Base-by-base conservation (phyloP, 2,113 vertebrate species). In the Chitala chitala region DNA sequence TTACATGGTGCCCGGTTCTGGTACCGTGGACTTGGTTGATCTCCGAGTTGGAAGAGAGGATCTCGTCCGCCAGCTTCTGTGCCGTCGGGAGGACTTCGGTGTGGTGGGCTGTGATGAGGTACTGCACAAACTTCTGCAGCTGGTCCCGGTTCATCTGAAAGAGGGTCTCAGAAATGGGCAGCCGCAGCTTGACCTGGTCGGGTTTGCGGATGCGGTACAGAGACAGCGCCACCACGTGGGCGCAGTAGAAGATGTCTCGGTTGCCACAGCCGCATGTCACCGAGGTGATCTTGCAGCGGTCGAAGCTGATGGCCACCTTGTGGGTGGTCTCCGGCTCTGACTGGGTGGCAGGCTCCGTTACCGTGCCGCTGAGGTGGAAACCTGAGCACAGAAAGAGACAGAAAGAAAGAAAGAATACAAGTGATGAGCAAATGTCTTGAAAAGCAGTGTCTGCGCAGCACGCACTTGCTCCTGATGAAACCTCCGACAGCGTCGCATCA, bases 131-230 rank as follows among this genome's bases (percentile, higher is more conserved):
- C 89, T 99, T 99, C 90, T 99, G 97, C 79, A 99, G 92, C 89
- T 99, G 97, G 86, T 99, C 97, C 78, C 97, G 89, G 89, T 98
- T 99, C 96, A 99, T 98, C 90, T 99, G 97, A 88, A 98, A 99
- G 87, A 99, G 90, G 69, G 97, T 99, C 89, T 99, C 97, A 75
- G 97, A 98, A 87, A 99, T 99, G 83, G 97, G 96, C 90, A 99
- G 89, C 89, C 97, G 92, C 73, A 98, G 89, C 90, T 98, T 98
- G 82, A 99, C 96, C 91, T 96, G 94, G 75, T 99, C 97, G 0
- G 97, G 95, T 78, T 96, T 97, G 81, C 97, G 95, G 82, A 99
- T 99, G 73, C 97, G 91, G 86, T 98, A 98, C 68, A 99, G 93
- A 0, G 97, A 98, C 69, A 99, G 94, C 0, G 97, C 97, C 85